Conservation (phyloP, 2,888 invertebrate species). For the Oeneis ivallda region DNA sequence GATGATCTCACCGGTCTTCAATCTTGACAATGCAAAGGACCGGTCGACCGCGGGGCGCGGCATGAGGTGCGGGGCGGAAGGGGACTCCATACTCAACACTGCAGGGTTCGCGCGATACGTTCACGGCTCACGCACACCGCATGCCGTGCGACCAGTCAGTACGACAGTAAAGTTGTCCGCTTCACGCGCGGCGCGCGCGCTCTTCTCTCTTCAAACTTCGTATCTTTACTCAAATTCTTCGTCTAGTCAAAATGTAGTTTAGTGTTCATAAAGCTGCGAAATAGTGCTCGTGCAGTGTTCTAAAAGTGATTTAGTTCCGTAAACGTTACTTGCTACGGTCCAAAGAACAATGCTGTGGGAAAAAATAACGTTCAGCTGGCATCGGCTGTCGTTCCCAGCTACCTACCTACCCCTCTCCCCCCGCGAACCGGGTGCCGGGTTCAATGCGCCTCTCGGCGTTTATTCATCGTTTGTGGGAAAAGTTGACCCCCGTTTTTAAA, state of each 20-base stretch:
- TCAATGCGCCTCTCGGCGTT: conserved; percentile 81
- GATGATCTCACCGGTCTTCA: conserved; percentile 79
- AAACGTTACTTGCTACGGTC: conserved; percentile 70
- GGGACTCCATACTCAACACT: conserved; percentile 51
- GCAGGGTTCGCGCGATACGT: conserved; percentile 67
- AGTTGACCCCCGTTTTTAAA: conserved; percentile 79
- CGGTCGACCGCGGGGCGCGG: conserved; percentile 61
- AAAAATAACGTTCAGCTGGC: conserved; percentile 83
- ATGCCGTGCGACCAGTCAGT: conserved; percentile 61
- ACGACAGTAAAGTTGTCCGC: conserved; percentile 71
- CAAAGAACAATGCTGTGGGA: conserved; percentile 82
- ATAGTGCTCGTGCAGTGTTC: conserved; percentile 55
- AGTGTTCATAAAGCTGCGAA: conserved; percentile 44
- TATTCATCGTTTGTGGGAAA: conserved; percentile 82
- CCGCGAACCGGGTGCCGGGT: conserved; percentile 77
- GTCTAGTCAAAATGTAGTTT: conserved; percentile 67
- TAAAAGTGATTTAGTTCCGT: conserved; percentile 40
- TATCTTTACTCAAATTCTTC: conserved; percentile 59
- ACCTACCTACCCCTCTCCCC: conserved; percentile 76
- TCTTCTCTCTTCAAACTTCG: conserved; percentile 49
- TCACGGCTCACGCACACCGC: conserved; percentile 58
- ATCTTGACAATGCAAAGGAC: conserved; percentile 80
- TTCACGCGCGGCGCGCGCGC: conserved; percentile 76
- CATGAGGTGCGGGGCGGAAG: conserved; percentile 57
- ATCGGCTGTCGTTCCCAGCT: conserved; percentile 80